Evolutionary conservation across 2,888 invertebrate genomes (phyloP).

Genomic region (Folsomia manolachei): DNA sequence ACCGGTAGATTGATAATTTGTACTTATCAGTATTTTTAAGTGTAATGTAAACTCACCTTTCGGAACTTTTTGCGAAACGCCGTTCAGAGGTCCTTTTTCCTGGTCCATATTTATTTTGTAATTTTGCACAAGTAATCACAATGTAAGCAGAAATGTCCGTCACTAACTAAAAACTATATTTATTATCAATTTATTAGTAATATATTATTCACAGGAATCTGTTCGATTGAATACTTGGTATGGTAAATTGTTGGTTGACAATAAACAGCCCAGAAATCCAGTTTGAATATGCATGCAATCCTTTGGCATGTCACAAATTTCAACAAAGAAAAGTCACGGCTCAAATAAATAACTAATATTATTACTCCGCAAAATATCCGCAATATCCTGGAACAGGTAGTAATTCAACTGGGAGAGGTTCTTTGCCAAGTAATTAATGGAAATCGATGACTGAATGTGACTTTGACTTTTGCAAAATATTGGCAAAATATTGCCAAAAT

Average conservation of each 20-base stretch:
- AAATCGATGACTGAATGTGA: not conserved
- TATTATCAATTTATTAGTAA: not conserved
- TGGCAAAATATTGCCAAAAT: no score
- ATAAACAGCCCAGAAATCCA: no score
- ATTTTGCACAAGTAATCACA: no score
- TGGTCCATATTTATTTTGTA: no score
- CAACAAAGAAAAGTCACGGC: not conserved
- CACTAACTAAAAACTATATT: not conserved
- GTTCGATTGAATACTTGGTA: no score
- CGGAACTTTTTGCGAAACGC: not conserved
- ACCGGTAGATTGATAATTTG: not conserved
- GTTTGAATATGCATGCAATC: not conserved
- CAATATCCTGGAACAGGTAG: no score
- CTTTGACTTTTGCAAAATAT: no score
- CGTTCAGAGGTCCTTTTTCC: not conserved
- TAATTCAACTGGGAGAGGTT: no score
- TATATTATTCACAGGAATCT: no score
- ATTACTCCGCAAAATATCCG: no score
- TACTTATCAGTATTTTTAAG: not conserved
- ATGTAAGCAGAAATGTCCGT: not conserved
- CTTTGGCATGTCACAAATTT: not conserved
- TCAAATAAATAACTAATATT: not conserved
- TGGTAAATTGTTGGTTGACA: no score
- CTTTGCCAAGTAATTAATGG: not conserved
- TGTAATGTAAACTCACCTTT: no score